Percentiles rank a stretch among this genome's conserved stretches.
phyloP scores from a whole-genome alignment of 2,113 vertebrate species.

The Pimephales promelas region DNA sequence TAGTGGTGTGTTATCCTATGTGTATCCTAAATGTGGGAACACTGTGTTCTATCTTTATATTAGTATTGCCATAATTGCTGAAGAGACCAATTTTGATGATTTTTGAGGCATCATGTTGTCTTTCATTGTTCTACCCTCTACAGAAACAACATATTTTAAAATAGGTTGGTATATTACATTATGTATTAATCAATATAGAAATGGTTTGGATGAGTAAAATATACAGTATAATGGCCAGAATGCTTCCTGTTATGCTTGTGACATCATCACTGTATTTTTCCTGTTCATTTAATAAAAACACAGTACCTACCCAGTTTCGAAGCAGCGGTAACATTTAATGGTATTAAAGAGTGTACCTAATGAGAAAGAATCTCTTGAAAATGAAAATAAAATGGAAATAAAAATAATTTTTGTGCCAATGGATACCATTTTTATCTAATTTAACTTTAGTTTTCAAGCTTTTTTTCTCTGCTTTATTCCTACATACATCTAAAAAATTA shows the following conservation, averaged over 20 bases:
- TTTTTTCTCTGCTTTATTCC: background rate
- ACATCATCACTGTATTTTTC: background rate
- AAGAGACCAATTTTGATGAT: background rate
- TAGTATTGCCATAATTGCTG: background rate
- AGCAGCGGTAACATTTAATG: background rate
- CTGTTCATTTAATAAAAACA: background rate
- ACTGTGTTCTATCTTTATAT: background rate
- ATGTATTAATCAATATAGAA: background rate
- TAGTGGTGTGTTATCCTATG: background rate
- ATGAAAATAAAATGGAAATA: background rate
- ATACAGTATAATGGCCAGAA: background rate
- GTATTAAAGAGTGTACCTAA: background rate
- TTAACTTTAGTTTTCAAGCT: background rate
- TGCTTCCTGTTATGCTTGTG: background rate
- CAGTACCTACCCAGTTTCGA: background rate
- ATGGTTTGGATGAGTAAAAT: background rate
- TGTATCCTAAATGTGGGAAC: too few relatives aligned
- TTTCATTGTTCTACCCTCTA: background rate
- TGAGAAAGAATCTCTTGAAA: background rate
- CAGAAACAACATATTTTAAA: background rate
- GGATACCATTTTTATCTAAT: background rate
- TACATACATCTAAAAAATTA: too few relatives aligned
- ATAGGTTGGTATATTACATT: background rate
- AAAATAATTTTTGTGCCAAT: background rate
- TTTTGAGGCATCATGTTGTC: background rate